Evolutionary conservation across 2,797 vertebrate species (phyloP).

Genomic region (Ciconia nigra): DNA sequence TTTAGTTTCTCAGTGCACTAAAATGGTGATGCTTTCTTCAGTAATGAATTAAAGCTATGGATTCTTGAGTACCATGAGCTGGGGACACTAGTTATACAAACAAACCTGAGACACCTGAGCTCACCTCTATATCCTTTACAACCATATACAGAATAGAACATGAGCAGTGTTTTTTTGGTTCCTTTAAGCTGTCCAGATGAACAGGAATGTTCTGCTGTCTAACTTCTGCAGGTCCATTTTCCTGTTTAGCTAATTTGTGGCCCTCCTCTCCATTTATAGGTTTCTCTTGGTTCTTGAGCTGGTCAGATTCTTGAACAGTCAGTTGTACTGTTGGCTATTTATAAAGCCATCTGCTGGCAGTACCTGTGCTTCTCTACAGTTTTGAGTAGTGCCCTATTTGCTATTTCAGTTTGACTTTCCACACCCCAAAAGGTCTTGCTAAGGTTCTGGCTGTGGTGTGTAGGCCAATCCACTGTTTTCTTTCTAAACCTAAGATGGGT

Average conservation of each 20-base stretch:
- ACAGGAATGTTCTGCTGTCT: neutral
- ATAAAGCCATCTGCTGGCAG: neutral
- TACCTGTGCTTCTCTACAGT: neutral
- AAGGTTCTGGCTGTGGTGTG: neutral
- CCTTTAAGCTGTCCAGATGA: neutral
- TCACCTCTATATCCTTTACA: neutral
- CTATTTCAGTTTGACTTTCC: neutral
- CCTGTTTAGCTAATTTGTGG: neutral
- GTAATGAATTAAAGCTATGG: neutral
- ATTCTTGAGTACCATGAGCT: neutral
- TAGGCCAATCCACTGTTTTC: neutral
- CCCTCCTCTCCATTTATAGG: rapidly evolving
- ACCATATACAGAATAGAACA: neutral
- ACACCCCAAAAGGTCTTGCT: neutral
- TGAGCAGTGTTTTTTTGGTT: neutral
- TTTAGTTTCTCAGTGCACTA: neutral
- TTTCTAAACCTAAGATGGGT: neutral
- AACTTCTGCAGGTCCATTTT: neutral
- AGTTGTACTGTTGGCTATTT: neutral
- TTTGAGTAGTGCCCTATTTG: neutral
- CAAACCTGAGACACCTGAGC: neutral
- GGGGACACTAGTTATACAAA: neutral
- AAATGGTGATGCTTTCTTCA: neutral
- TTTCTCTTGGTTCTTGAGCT: neutral
- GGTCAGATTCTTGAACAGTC: neutral